Base-by-base conservation (phyloP, 2,797 vertebrate species). In the Furcifer pardalis region DNA sequence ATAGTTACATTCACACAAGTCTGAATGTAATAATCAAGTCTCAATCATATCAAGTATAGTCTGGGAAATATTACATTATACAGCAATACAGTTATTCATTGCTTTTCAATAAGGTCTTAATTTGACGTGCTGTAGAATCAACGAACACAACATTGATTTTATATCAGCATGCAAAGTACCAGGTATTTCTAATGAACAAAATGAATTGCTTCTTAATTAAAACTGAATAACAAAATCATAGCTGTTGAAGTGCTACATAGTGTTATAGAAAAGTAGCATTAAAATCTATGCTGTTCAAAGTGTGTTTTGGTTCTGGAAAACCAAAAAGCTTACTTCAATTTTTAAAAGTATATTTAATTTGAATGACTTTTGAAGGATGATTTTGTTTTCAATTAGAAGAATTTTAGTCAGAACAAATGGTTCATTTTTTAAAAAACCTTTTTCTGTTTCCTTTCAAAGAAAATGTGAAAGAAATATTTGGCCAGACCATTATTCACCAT, bases 401-500 rank as follows among this genome's bases (percentile, higher is more conserved):
- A 49, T 52, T 78, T 63, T 69, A 71, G 77, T 30, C 30, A 77
- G 87, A 82, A 78, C 79, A 86, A 83, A 84, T 71, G 86, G 83
- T 89, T 69, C 88, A 30, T 90, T 86, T 69, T 79, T 62, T 71
- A 87, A 90, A 95, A 93, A 91, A 86, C 82, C 49, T 79, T 92
- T 69, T 95, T 86, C 63, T 94, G 89, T 91, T 96, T 95, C 86
- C 91, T 87, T 95, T 91, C 91, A 84, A 96, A 99, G 98, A 98
- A 92, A 98, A 99, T 96, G 97, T 98, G 89, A 98, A 97, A 91
- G 98, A 99, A 95, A 98, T 99, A 95, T 98, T 99, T 94, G 98
- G 98, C 91, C 98, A 99, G 96, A 99, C 98, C 78, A 96, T 97
- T 35, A 97, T 98, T 93, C 98, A 99, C 94, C 98, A 98, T 92